phyloP scores from a whole-genome alignment of 1,140 invertebrate species.

The Drosophila pectinifera region DNA sequence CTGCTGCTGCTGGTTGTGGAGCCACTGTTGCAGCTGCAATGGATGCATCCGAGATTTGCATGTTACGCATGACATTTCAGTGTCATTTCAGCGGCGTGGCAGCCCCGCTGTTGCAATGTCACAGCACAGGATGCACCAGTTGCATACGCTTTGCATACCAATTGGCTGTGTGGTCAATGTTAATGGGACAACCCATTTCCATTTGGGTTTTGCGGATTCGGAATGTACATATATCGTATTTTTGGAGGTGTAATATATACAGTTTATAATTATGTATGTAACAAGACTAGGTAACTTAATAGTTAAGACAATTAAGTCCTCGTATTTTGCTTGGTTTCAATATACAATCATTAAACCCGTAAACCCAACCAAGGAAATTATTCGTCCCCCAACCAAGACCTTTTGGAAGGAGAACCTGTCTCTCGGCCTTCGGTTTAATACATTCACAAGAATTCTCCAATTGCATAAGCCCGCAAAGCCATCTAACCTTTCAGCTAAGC shows the following conservation, averaged over 20 bases:
- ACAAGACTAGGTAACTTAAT: too few species aligned
- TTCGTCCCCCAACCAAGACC: neutral
- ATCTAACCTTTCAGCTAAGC: constrained; percentile 40
- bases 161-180: constrained; percentile 53
- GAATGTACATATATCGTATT: neutral
- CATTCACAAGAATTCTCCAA: constrained; percentile 23
- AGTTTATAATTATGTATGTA: too few species aligned
- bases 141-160: constrained; percentile 70
- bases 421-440: constrained; percentile 13
- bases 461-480: constrained; percentile 26
- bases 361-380: neutral
- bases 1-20: neutral
- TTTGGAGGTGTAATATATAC: neutral
- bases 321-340: neutral
- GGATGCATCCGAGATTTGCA: constrained; percentile 60
- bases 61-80: constrained; percentile 80
- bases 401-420: neutral
- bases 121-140: constrained; percentile 77
- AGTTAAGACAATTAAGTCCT: too few species aligned
- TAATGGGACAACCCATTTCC: constrained; percentile 25
- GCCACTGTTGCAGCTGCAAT: constrained; percentile 15
- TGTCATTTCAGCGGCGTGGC: constrained; percentile 47
- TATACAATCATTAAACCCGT: neutral
- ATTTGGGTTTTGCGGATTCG: neutral
- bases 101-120: constrained; percentile 62